Evolutionary conservation across 2,113 vertebrate species (phyloP).

Genomic region (Empidonax alnorum): DNA sequence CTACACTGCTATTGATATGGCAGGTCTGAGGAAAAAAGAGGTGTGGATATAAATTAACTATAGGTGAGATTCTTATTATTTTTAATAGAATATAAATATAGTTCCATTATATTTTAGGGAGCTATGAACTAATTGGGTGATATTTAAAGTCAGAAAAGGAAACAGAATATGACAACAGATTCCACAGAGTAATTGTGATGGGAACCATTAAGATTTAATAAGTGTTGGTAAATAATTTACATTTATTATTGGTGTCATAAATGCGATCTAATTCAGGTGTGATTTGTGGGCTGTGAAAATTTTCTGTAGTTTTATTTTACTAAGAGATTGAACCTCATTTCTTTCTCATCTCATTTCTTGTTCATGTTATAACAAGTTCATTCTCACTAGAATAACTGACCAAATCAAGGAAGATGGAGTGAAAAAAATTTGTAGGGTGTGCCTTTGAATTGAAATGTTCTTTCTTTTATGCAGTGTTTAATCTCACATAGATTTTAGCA

Average conservation of each 20-base stretch:
- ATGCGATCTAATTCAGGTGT: background rate
- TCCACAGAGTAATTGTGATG: background rate
- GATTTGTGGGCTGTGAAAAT: background rate
- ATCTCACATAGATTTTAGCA: background rate
- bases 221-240: slow-evolving; percentile 7
- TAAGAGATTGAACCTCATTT: background rate
- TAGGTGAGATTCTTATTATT: background rate
- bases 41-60: background rate
- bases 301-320: background rate
- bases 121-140: background rate
- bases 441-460: background rate
- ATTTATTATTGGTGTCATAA: background rate
- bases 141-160: background rate
- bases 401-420: background rate
- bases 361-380: background rate
- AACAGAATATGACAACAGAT: background rate
- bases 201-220: background rate
- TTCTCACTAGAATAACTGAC: background rate
- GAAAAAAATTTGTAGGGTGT: background rate
- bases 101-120: background rate
- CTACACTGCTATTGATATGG: background rate
- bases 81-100: background rate
- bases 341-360: background rate
- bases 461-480: background rate
- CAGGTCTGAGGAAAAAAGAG: background rate